These are phyloP conservation scores for Rhinoptilus africanus DNA, from an alignment of 2,113 vertebrate species.

Conservation along the genomic window DNA sequence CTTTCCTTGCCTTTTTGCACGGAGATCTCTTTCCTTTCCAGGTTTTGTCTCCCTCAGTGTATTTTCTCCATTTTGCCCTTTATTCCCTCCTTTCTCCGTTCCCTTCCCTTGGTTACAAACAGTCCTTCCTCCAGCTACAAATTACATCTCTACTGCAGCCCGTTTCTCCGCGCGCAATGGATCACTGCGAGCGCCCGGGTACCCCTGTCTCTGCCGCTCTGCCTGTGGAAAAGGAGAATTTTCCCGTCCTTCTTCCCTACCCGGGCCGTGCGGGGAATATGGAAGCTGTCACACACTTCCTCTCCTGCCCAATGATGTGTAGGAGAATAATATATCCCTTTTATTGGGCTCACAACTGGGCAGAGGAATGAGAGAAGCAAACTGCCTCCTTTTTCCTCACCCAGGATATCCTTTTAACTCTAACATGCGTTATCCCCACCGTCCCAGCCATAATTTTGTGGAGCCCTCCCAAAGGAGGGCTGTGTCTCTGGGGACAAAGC, in stretches of 20 bases:
- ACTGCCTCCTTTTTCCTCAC: background rate
- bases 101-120: background rate
- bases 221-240: background rate
- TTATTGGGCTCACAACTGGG: background rate
- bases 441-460: rapidly evolving
- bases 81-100: background rate
- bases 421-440: rapidly evolving
- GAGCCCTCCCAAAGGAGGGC: background rate
- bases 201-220: background rate
- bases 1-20: background rate
- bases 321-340: slow-evolving; percentile 19
- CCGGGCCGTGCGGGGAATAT: background rate
- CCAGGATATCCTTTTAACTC: background rate
- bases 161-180: rapidly evolving
- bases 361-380: background rate
- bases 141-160: rapidly evolving
- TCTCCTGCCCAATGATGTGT: slow-evolving; percentile 46
- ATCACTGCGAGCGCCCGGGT: background rate
- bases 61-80: background rate
- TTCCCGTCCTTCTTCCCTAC: background rate
- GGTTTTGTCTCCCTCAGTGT: background rate
- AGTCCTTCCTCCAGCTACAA: background rate
- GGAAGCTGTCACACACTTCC: slow-evolving; percentile 46
- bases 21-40: background rate
- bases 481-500: background rate